Conservation (phyloP, 2,888 invertebrate species). For the Sarcophaga caerulescens region DNA sequence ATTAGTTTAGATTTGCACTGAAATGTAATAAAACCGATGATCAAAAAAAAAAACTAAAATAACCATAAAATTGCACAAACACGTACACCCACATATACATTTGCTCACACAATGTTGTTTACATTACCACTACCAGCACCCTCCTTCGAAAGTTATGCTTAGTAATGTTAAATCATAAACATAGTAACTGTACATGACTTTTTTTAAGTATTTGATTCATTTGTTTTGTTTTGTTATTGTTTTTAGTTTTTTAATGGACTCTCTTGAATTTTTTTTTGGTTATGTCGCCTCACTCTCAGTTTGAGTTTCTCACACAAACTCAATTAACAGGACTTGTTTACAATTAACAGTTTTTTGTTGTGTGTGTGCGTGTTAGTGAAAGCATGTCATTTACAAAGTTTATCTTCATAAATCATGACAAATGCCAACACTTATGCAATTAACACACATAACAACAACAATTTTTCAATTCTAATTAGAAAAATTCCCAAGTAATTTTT, state of each 20-base stretch:
- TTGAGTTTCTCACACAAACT: neutral
- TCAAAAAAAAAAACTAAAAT: no score
- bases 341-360: slow-evolving; percentile 28
- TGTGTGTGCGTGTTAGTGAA: slow-evolving; percentile 2
- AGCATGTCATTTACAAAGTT: slow-evolving; percentile 9
- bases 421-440: neutral
- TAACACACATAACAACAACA: neutral
- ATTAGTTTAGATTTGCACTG: no score
- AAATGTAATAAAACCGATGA: no score
- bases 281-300: neutral
- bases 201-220: no score
- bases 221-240: no score
- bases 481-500: no score
- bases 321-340: slow-evolving; percentile 46
- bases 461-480: neutral
- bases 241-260: no score
- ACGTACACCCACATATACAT: neutral
- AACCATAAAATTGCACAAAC: neutral
- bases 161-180: no score
- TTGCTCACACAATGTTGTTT: no score
- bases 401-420: slow-evolving; percentile 39
- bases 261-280: slow-evolving; percentile 32
- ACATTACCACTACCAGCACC: no score
- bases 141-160: no score
- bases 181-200: no score